These are phyloP conservation scores for Cephus pygmeus DNA, from an alignment of 2,888 invertebrate genomes.

Conservation along the genomic window DNA sequence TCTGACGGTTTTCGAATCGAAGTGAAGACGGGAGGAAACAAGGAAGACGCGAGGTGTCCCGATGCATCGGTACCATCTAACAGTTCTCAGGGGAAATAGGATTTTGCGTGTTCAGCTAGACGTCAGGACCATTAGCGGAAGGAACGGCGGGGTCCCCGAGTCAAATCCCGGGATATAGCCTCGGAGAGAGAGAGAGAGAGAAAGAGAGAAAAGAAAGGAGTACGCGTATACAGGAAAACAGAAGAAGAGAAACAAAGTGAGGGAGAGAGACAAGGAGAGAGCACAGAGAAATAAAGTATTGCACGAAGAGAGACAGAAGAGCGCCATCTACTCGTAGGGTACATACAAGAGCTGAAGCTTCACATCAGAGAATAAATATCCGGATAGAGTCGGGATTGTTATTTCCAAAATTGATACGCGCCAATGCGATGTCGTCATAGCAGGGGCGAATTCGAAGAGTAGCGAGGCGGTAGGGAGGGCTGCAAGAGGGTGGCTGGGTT, in stretches of 20 bases:
- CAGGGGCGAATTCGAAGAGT: not conserved
- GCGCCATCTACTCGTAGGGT: not conserved
- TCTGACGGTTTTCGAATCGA: not conserved
- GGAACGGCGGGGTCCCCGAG: conserved; percentile 18
- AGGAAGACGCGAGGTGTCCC: not conserved
- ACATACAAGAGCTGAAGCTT: not conserved
- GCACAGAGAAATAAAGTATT: not conserved
- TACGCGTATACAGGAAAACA: conserved; percentile 28
- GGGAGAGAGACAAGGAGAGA: conserved; percentile 8
- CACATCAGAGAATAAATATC: not conserved
- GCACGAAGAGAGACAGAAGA: not conserved
- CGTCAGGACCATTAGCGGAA: conserved; percentile 60
- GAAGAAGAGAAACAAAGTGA: conserved; percentile 10
- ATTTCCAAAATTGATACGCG: conserved; percentile 52
- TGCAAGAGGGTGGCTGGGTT: not conserved
- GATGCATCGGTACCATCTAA: not conserved
- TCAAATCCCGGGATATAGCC: not conserved
- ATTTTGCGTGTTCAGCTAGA: conserved; percentile 63
- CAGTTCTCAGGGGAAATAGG: conserved; percentile 50
- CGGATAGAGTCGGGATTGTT: conserved; percentile 41
- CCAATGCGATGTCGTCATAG: conserved; percentile 20
- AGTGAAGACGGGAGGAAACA: not conserved
- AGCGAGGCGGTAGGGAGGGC: not conserved
- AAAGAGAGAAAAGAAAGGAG: conserved; percentile 29
- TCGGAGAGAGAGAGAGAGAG: conserved; percentile 29